Evolutionary conservation across 1,140 invertebrate genomes (phyloP), one percentile per base, ranked within the genome.

Genomic region (Heliconius himera): DNA sequence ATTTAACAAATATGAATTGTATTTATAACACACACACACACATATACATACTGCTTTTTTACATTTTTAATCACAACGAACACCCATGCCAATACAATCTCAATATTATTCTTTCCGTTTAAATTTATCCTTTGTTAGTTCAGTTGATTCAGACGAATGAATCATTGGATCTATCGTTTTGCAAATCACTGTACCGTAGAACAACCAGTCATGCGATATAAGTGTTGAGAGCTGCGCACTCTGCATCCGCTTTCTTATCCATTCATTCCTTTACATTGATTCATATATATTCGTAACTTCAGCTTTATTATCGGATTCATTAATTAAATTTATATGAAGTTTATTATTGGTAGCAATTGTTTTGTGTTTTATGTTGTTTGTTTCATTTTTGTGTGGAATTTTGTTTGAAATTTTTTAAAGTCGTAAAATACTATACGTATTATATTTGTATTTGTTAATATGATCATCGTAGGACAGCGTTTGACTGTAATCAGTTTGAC

Each of bases 41-140:
- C 0, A 54, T 0, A 54, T 22, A 66, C 1, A 1, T 9, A 66
- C 3, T 29, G 22, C 22, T 8, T 5, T 26, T 60, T 60, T 11
- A 26, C 8, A 60, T 9, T 60, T 60, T 26, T 13, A 66, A 29
- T 22, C 22, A 66, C 22, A 66, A 29, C 60, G 1, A 66, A 66
- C 20, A 56, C 26, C 20, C 11, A 66, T 18, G 60, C 60, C 60
- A 66, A 6, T 66, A 66, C 9, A 16, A 4, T 66, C 26, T 80
- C 79, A 82, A 84, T 82, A 82, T 84, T 84, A 81, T 84, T 84
- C 81, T 84, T 81, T 81, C 73, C 74, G 74, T 77, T 73, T 72
- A 56, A 73, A 78, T 77, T 82, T 81, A 82, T 79, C 79, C 73
- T 76, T 79, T 82, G 77, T 81, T 83, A 76, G 60, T 81, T 73